Base-by-base conservation (phyloP, 2,888 invertebrate species). In the Aquatica leii region DNA sequence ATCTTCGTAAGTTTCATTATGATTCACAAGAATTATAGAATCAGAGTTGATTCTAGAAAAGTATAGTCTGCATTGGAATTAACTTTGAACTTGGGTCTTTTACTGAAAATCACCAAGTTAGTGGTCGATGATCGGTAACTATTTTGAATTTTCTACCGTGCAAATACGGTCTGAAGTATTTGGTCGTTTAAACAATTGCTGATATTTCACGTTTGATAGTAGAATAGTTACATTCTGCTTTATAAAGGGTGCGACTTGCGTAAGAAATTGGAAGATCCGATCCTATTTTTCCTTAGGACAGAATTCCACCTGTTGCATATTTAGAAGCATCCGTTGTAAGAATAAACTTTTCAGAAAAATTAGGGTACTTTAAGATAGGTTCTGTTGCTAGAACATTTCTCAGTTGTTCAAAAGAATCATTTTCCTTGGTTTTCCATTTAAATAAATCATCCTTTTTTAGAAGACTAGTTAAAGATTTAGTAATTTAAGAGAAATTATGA, bases 261-360 rank as follows among this genome's bases (percentile, higher is more conserved):
- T 31, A 31, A 6, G 31, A 31, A 31, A 31, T 31, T 9, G 31
- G 31, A 31, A 31, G 31, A 31, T 31, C 4, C 5, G 31, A 31
- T 6, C 31, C 31, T 37, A 37, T 37, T 37, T 37, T 37, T 37
- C 37, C 37, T 37, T 37, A 12, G 11, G 3, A 37, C n/a, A 37
- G 12, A 37, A 37, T 37, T 2, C n/a, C 37, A n/a, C 37, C 37
- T 3, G 12, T 37, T 2, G 37, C 37, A 12, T 5, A 37, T 5
- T 37, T 37, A 37, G 37, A 37, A 37, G 37, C 37, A n/a, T 37
- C 37, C 2, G 37, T 37, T 5, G 37, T 37, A 37, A 37, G 37
- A 5, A 2, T 37, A 12, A 37, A 37, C 12, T 31, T 31, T 31
- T 31, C 31, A 6, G 5, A 31, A 31, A 31, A n/a, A n/a, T n/a